Base-by-base conservation (phyloP, 2,797 vertebrate genomes). In the Muscicapa striata region DNA sequence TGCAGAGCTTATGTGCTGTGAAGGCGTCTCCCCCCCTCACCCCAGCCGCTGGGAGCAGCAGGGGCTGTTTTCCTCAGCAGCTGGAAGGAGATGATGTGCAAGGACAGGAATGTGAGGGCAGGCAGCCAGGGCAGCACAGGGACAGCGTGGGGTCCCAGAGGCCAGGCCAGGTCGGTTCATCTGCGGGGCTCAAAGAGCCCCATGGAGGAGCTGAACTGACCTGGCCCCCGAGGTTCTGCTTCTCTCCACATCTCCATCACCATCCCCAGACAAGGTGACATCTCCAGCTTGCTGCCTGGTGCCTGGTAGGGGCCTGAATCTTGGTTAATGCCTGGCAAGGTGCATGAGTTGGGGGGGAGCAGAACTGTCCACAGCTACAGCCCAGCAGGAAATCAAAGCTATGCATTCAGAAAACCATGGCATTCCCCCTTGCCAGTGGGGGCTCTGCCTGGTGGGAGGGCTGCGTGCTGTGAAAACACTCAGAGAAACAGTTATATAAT, bases 51-150 rank as follows among this genome's bases (percentile, higher is more conserved):
- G 89, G 64, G 59, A 84, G 75, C 95, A 87, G 94, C 27, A 1
- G 95, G 92, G 82, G 34, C 89, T 96, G 87, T 94, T 96, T 95
- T 95, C 75, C 75, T 62, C 90, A 82, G 77, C 91, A 95, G 83
- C 48, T 89, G 91, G 81, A 95, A 63, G 45, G 57, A 78, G 81
- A 73, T 95, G 93, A 95, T 94, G 81, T 87, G 15, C 5, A 1
- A 43, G n/a, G 77, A 81, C 87, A 85, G 92, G 96, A 97, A 96
- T 94, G 91, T 0, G 0, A 93, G 85, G 91, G 92, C 93, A 83
- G 40, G 91, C 91, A 80, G 93, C 84, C 34, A 64, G 87, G 84
- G 86, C 84, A 84, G 78, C 1, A 1, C 75, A 89, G 5, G 61
- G 89, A 91, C 91, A 94, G 93, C 82, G 3, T 94, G 96, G 78